Base-by-base conservation (phyloP, 2,797 vertebrate species). In the Adrianichthys oophorus region DNA sequence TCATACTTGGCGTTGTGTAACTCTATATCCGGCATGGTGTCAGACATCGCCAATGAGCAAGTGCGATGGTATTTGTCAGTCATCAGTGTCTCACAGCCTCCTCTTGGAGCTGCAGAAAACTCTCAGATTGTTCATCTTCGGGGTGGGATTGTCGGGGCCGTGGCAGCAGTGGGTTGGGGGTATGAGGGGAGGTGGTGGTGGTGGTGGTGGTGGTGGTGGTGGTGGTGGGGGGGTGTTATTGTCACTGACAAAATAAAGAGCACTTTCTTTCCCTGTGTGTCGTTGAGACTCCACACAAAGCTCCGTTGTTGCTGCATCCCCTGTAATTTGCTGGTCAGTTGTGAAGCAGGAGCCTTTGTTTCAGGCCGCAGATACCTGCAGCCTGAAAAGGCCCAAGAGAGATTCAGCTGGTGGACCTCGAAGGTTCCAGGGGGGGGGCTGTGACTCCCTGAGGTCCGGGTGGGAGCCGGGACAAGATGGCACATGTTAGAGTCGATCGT, bases 261-360 rank as follows among this genome's bases (percentile, higher is more conserved):
- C 75, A 85, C 82, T 85, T 85, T 87, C 84, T 82, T 86, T 65
- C 64, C 59, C 65, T 2, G 60, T 70, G 83, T 81, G 75, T 85
- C 78, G 83, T 72, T 12, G 17, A 70, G 83, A 72, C 87, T 85
- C 79, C 79, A 79, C 76, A 87, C 84, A 81, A 84, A 86, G 79
- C 79, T 82, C 77, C 80, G 82, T 85, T 86, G 81, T 85, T 83
- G 78, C 71, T 69, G 68, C 76, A 61, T 84, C 67, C 84, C 86
- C 85, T 89, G 81, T 89, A 87, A 90, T 90, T 90, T 89, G 78
- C 69, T 72, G 44, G 18, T 58, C 70, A 62, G 67, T 78, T 76
- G 74, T 53, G 60, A 80, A 74, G 82, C 66, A 58, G 76, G 61
- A 65, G 77, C 62, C 47, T 48, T 49, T 29, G 46, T 17, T 75